A percentile compares a stretch with the other conserved stretches of the same genome.
Conservation (phyloP, 2,113 vertebrate genomes). For the Epinephelus moara region DNA sequence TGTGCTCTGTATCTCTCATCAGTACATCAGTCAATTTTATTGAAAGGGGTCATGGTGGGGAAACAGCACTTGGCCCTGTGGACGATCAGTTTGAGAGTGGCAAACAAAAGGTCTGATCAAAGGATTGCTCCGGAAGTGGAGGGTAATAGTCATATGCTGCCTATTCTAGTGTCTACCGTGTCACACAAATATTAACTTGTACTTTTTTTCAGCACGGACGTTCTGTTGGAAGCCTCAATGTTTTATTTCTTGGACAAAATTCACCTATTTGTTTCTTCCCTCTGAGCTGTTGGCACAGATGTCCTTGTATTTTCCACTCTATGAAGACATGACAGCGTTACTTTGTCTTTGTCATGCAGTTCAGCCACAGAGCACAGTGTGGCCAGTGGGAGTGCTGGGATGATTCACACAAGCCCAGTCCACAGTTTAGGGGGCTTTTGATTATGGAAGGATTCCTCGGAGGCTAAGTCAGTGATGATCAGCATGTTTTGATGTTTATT, state of each 20-base stretch:
- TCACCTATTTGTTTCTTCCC: not conserved
- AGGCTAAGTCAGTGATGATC: slow-evolving; percentile 1
- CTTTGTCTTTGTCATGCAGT: slow-evolving; percentile 5
- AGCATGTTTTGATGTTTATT: slow-evolving; percentile 17
- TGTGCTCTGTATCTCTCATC: slow-evolving; percentile 9
- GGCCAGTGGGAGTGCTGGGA: not conserved
- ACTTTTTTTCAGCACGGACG: slow-evolving; percentile 1
- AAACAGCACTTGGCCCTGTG: not conserved
- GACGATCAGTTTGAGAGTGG: not conserved
- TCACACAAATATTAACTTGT: not conserved
- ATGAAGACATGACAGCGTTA: not conserved
- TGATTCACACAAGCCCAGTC: not conserved
- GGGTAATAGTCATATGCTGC: not conserved
- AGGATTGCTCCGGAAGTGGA: slow-evolving; percentile 5
- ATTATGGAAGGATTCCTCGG: not conserved
- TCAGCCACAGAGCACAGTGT: not conserved
- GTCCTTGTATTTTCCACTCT: not conserved
- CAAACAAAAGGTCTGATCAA: not conserved
- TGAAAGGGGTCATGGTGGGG: not conserved
- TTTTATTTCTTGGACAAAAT: not conserved
- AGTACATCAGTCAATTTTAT: slow-evolving; percentile 11
- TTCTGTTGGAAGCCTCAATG: not conserved
- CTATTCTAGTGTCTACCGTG: not conserved
- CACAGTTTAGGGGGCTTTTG: not conserved
- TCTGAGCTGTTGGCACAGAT: slow-evolving; percentile 5